Evolutionary conservation across 2,797 vertebrate species (phyloP).

Genomic region (Odontamblyopus rebecca): DNA sequence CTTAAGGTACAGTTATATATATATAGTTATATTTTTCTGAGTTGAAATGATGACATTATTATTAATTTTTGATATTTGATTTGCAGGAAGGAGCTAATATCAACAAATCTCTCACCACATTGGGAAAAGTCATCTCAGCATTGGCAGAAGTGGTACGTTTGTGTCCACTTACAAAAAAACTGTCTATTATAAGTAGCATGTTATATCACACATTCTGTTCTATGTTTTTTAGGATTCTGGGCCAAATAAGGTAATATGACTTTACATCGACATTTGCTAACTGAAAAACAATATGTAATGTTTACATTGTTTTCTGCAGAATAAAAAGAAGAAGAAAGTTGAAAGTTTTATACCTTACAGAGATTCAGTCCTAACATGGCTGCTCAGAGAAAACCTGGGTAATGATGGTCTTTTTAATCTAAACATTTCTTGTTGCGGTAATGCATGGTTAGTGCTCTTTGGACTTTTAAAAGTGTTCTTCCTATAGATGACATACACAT

Average conservation of each 20-base stretch:
- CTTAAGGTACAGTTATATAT: slow-evolving; percentile 84
- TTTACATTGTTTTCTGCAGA: slow-evolving; percentile 72
- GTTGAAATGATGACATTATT: neutral
- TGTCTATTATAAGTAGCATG: neutral
- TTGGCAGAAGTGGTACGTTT: slow-evolving; percentile 89
- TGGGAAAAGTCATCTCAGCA: slow-evolving; percentile 98
- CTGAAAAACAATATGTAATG: slow-evolving; percentile 15
- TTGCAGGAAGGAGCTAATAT: slow-evolving; percentile 95
- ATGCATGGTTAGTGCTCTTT: neutral
- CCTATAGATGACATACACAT: too few relatives aligned
- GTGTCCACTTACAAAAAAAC: neutral
- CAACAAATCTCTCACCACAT: slow-evolving; percentile 96
- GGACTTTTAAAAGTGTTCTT: too few relatives aligned
- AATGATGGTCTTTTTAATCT: slow-evolving; percentile 12
- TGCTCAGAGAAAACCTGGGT: slow-evolving; percentile 97
- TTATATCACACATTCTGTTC: slow-evolving; percentile 18
- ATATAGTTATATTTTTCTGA: too few relatives aligned
- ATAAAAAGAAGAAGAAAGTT: slow-evolving; percentile 98
- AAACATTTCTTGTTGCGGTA: neutral
- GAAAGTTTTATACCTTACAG: slow-evolving; percentile 94
- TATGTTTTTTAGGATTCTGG: slow-evolving; percentile 84
- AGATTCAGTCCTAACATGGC: slow-evolving; percentile 97
- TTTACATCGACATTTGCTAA: neutral
- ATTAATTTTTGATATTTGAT: neutral
- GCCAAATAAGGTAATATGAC: slow-evolving; percentile 88